Evolutionary conservation across 2,113 vertebrate species (phyloP).

Genomic region (Misgurnus mizolepis): DNA sequence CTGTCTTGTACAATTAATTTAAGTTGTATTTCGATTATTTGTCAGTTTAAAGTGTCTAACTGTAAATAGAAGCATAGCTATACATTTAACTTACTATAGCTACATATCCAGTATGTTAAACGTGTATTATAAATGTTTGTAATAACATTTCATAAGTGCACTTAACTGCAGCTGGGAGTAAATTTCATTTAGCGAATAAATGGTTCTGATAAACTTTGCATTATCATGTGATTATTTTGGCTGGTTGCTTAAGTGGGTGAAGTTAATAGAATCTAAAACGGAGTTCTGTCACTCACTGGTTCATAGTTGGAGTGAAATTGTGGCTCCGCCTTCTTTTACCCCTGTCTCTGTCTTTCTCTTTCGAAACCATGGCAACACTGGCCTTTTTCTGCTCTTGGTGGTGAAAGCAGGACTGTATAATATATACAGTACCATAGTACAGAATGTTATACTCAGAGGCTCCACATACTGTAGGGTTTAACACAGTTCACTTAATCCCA

Average conservation of each 20-base stretch:
- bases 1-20: too few relatives aligned
- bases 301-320: constrained; percentile 10
- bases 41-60: too few relatives aligned
- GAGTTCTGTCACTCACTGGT: not conserved
- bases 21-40: too few relatives aligned
- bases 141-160: not conserved
- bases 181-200: not conserved
- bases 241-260: not conserved
- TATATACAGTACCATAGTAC: not conserved
- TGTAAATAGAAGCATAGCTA: too few relatives aligned
- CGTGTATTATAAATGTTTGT: not conserved
- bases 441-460: not conserved
- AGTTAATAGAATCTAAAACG: not conserved
- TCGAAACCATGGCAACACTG: not conserved
- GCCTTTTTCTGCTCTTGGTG: not conserved
- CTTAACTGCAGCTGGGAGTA: not conserved
- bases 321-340: not conserved
- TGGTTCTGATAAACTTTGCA: too few relatives aligned
- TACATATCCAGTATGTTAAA: too few relatives aligned
- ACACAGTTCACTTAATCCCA: constrained; percentile 29
- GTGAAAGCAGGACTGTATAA: not conserved
- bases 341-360: not conserved
- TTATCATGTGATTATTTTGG: not conserved
- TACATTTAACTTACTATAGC: not conserved
- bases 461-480: not conserved